phyloP scores from a whole-genome alignment of 2,113 vertebrate genomes.

The Platysteira castanea region DNA sequence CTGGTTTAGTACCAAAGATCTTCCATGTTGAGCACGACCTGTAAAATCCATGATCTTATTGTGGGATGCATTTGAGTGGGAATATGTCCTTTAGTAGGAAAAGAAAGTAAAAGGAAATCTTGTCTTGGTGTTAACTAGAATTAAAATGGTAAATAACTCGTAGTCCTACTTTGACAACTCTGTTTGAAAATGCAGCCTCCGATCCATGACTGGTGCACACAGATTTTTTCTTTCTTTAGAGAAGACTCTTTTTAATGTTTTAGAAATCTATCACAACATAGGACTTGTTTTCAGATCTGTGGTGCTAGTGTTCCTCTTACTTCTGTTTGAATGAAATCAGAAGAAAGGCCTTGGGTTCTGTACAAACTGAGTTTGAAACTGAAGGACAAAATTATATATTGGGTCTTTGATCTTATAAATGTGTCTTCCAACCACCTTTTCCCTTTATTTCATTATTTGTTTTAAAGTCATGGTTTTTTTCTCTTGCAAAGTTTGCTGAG shows the following conservation, averaged over 20 bases:
- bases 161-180: not conserved
- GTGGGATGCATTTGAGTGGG: not conserved
- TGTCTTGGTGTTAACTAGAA: not conserved
- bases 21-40: not conserved
- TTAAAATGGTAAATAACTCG: not conserved
- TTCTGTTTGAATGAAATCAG: not conserved
- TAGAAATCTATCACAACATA: not conserved
- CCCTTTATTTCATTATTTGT: not conserved
- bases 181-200: not conserved
- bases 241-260: not conserved
- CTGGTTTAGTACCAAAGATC: not conserved
- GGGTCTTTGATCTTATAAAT: not conserved
- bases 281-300: not conserved
- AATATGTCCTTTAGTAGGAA: not conserved
- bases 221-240: not conserved
- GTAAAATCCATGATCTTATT: not conserved
- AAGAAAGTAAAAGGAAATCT: not conserved
- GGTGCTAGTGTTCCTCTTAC: not conserved
- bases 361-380: not conserved
- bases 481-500: slow-evolving; percentile 29
- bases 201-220: not conserved
- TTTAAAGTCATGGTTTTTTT: not conserved
- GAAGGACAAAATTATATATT: not conserved
- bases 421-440: not conserved
- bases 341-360: not conserved